A percentile compares a stretch with the other conserved stretches of the same genome.
Evolutionary conservation across 2,113 vertebrate species (phyloP).

Genomic region (Solenodon paradoxus): DNA sequence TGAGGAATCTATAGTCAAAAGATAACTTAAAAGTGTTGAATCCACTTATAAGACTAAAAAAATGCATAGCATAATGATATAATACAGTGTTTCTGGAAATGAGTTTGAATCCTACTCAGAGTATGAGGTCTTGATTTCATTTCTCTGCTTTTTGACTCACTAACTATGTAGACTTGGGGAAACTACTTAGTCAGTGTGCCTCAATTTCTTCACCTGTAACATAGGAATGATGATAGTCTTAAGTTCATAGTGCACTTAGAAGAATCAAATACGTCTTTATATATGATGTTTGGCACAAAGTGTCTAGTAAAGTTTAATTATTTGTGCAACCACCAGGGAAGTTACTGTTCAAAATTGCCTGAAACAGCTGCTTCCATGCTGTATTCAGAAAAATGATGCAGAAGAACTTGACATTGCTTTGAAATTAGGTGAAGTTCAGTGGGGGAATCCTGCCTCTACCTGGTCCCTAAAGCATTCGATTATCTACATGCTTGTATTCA

Average conservation of each 20-base stretch:
- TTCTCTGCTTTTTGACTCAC: neutral
- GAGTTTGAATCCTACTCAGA: neutral
- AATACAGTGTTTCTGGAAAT: neutral
- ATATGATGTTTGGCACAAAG: neutral
- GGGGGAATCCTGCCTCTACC: neutral
- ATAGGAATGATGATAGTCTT: too few relatives aligned
- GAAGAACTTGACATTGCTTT: neutral
- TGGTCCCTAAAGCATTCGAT: neutral
- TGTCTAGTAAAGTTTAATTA: neutral
- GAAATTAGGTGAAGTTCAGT: neutral
- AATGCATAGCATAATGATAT: neutral
- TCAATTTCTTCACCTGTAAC: too few relatives aligned
- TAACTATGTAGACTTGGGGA: neutral
- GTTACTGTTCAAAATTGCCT: neutral
- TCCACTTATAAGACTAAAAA: neutral
- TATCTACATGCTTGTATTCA: neutral
- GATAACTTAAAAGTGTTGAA: neutral
- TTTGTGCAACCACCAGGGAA: neutral
- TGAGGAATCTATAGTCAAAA: neutral
- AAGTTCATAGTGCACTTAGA: neutral
- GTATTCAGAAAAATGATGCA: neutral
- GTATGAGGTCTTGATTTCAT: neutral
- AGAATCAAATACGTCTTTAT: neutral
- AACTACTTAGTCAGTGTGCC: too few relatives aligned
- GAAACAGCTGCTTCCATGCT: neutral